phyloP scores from a whole-genome alignment of 2,113 vertebrate species.

The Oriolus oriolus region DNA sequence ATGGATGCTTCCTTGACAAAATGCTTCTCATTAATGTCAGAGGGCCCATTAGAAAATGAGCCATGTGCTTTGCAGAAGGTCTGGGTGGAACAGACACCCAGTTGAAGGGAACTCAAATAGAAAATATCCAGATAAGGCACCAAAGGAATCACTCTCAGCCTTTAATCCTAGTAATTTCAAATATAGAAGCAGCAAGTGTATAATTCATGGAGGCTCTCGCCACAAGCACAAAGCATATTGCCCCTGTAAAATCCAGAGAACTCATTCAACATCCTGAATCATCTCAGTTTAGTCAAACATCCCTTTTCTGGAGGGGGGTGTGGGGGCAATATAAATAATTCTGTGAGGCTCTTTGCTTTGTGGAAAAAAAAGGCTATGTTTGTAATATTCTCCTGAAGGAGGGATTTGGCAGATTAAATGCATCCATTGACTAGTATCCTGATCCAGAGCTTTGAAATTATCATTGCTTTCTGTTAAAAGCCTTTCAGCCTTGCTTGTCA shows the following conservation, averaged over 20 bases:
- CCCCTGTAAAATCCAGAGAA: neutral
- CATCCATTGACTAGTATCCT: neutral
- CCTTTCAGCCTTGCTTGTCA: neutral
- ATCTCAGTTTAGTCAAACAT: neutral
- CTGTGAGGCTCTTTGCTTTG: neutral
- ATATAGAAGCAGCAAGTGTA: neutral
- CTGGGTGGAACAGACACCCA: neutral
- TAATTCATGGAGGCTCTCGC: neutral
- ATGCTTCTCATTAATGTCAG: neutral
- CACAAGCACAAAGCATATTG: neutral
- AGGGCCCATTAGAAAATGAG: neutral
- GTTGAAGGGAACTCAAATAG: neutral
- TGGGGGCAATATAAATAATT: no score
- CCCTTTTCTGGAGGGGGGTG: neutral
- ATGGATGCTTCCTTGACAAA: neutral
- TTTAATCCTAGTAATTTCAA: conserved; percentile 11
- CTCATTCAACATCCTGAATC: neutral
- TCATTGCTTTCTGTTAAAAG: neutral
- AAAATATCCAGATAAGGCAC: neutral
- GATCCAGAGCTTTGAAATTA: neutral
- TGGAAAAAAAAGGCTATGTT: neutral
- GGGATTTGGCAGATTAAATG: neutral
- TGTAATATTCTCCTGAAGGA: neutral
- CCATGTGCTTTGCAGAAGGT: neutral
- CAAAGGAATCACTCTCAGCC: neutral